Evolutionary conservation across 2,888 invertebrate species (phyloP).

Genomic region (Eilema sororculum): DNA sequence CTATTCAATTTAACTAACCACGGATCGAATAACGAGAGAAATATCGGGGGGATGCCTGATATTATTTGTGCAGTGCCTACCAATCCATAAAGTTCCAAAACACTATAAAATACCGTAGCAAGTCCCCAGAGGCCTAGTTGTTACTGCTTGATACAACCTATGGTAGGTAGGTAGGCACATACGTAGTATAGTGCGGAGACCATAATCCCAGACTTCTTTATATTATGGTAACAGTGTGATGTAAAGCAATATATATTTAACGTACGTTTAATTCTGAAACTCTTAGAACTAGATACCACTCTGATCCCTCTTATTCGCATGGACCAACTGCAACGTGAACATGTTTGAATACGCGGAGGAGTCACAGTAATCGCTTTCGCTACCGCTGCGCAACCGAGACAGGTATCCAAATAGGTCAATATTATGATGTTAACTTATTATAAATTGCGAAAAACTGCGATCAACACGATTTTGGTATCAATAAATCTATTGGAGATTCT

Average conservation of each 20-base stretch:
- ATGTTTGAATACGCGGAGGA: not conserved
- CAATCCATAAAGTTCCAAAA: not conserved
- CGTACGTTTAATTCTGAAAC: too few species aligned
- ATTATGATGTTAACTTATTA: not conserved
- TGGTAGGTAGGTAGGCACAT: too few species aligned
- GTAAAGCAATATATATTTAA: too few species aligned
- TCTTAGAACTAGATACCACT: not conserved
- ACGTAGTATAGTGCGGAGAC: too few species aligned
- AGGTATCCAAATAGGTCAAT: not conserved
- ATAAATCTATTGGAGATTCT: not conserved
- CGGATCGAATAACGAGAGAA: not conserved
- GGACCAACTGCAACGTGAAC: not conserved
- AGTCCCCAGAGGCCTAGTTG: too few species aligned
- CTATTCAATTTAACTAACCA: too few species aligned
- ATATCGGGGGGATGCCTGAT: not conserved
- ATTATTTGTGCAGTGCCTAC: not conserved
- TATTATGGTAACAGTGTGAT: too few species aligned
- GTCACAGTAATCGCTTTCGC: not conserved
- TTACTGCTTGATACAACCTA: too few species aligned
- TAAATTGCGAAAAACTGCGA: not conserved
- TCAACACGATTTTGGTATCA: not conserved
- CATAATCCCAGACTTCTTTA: too few species aligned
- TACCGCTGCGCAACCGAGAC: not conserved
- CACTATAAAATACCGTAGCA: not conserved
- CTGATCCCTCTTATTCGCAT: not conserved